phyloP scores from a whole-genome alignment of 2,113 vertebrate species.

The Solea solea region DNA sequence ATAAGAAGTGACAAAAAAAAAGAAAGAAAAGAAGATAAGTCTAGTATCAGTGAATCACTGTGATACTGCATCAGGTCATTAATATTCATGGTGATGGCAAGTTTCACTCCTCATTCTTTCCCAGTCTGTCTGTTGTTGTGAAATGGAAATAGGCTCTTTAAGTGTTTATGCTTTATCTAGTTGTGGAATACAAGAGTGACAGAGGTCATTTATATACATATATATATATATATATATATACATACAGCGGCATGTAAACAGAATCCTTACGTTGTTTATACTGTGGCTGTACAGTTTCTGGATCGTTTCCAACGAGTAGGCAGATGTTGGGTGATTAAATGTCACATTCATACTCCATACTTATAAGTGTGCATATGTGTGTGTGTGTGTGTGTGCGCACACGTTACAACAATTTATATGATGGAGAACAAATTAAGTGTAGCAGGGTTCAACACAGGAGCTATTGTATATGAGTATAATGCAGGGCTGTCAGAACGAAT shows the following conservation, averaged over 20 bases:
- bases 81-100: neutral
- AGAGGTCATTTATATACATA: neutral
- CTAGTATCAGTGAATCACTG: slow-evolving; percentile 33
- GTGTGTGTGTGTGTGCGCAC: neutral
- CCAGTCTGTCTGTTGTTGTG: slow-evolving; percentile 9
- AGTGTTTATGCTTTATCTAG: neutral
- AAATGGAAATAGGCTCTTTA: slow-evolving; percentile 30
- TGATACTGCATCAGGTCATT: slow-evolving; percentile 36
- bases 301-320: slow-evolving; percentile 6
- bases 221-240: too few species aligned
- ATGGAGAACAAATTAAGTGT: neutral
- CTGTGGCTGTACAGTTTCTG: too few species aligned
- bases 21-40: slow-evolving; percentile 19
- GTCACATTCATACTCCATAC: neutral
- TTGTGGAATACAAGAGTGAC: neutral
- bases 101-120: neutral
- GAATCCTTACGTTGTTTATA: neutral
- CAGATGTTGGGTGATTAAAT: slow-evolving; percentile 3
- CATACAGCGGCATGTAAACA: neutral
- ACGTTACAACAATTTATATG: neutral
- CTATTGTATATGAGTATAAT: too few species aligned
- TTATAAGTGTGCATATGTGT: neutral
- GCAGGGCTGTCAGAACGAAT: too few species aligned
- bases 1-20: slow-evolving; percentile 4
- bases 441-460: too few species aligned